Evolutionary conservation across 2,113 vertebrate species (phyloP).

Genomic region (Chaetorhynchus papuensis): DNA sequence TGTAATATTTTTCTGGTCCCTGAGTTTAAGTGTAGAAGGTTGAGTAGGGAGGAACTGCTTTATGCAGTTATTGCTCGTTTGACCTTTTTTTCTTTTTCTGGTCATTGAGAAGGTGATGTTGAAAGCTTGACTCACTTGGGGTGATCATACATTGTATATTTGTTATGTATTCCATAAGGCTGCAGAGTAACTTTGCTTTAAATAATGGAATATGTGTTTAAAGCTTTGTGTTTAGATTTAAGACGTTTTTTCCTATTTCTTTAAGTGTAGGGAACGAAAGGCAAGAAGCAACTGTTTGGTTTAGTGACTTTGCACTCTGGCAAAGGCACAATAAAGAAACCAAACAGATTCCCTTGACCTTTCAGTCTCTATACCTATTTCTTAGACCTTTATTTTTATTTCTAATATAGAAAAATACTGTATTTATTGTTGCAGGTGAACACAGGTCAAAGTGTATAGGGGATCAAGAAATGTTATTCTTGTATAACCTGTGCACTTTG

Average conservation of each 20-base stretch:
- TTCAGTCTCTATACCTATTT: conserved; percentile 87
- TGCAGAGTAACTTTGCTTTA: conserved; percentile 95
- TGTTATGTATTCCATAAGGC: conserved; percentile 96
- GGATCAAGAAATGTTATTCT: conserved; percentile 86
- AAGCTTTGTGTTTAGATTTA: conserved; percentile 91
- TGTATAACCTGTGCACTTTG: conserved; percentile 94
- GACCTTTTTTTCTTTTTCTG: conserved; percentile 64
- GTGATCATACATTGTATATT: conserved; percentile 71
- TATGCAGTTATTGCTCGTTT: conserved; percentile 69
- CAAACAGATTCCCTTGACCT: conserved; percentile 88
- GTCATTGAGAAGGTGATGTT: conserved; percentile 63
- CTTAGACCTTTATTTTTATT: conserved; percentile 79
- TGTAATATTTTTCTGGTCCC: conserved; percentile 73
- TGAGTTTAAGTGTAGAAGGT: conserved; percentile 65
- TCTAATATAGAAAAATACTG: conserved; percentile 78
- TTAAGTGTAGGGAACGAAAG: conserved; percentile 89
- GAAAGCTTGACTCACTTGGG: conserved; percentile 71
- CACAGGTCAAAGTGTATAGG: conserved; percentile 89
- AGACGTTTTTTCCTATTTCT: conserved; percentile 77
- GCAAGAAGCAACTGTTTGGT: conserved; percentile 87
- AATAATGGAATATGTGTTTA: conserved; percentile 80
- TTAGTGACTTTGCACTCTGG: conserved; percentile 84
- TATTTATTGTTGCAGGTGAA: conserved; percentile 75
- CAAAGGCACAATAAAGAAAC: conserved; percentile 83
- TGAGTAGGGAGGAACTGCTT: conserved; percentile 66